Conservation (phyloP, 2,797 vertebrate species). For the Lerista edwardsae region DNA sequence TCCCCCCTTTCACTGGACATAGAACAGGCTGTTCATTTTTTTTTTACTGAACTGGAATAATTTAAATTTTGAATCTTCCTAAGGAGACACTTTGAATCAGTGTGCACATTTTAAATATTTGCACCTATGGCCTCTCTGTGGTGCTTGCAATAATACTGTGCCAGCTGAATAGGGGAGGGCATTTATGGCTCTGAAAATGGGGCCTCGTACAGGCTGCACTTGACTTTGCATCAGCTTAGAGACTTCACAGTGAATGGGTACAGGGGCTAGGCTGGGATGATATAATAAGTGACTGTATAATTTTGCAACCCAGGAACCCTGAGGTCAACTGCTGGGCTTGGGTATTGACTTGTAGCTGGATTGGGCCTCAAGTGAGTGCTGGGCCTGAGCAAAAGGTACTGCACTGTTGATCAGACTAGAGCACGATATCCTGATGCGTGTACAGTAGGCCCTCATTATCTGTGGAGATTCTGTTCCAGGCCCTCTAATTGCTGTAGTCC, state of each 20-base stretch:
- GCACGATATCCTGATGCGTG: too few relatives aligned
- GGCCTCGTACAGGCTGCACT: background rate
- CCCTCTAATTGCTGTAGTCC: too few relatives aligned
- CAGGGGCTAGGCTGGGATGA: background rate
- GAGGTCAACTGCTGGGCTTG: background rate
- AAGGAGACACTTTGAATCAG: too few relatives aligned
- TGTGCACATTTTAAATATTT: too few relatives aligned
- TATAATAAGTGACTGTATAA: background rate
- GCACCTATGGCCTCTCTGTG: too few relatives aligned
- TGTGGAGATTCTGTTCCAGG: too few relatives aligned
- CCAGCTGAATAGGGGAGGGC: background rate
- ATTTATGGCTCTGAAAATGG: background rate
- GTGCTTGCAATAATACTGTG: background rate
- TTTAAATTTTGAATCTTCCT: background rate
- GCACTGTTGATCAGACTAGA: background rate
- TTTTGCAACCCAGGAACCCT: background rate
- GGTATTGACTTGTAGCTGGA: background rate
- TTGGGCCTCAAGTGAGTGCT: background rate
- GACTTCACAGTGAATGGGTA: background rate
- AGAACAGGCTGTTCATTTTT: background rate
- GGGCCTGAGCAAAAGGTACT: background rate
- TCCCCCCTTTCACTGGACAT: background rate
- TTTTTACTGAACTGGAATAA: background rate
- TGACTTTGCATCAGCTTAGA: background rate
- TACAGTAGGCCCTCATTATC: too few relatives aligned